These are phyloP conservation scores for Asarcornis scutulata DNA, from an alignment of 2,113 vertebrate genomes.

Conservation along the genomic window DNA sequence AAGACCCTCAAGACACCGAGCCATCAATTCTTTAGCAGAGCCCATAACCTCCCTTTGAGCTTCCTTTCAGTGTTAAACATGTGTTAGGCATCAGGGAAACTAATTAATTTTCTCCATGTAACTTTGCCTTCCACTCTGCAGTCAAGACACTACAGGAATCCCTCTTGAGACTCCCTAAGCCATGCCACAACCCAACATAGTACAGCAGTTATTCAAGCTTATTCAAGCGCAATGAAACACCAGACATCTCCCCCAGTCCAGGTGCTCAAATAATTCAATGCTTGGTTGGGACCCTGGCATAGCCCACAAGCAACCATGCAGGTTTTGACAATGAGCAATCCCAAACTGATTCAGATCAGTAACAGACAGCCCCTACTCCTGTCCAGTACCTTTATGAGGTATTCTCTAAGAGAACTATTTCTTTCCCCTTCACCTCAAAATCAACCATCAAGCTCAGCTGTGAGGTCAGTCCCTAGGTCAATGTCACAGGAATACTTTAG, in stretches of 20 bases:
- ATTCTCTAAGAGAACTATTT: neutral
- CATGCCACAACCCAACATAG: neutral
- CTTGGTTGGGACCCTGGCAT: neutral
- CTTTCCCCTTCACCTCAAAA: neutral
- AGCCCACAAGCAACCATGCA: neutral
- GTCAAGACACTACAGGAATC: neutral
- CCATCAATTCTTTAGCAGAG: neutral
- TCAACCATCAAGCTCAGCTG: neutral
- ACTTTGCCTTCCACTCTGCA: neutral
- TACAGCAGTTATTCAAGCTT: neutral
- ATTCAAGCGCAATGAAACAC: neutral
- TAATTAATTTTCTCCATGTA: accelerated
- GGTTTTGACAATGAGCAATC: neutral
- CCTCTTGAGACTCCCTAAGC: neutral
- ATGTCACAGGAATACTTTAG: neutral
- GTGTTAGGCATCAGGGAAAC: neutral
- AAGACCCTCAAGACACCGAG: neutral
- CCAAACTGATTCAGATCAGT: neutral
- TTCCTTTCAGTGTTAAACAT: neutral
- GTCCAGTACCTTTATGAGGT: neutral
- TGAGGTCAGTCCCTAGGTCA: neutral
- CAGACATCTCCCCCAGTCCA: neutral
- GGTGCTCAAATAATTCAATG: neutral
- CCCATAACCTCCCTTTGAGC: neutral
- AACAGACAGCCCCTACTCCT: neutral